These are phyloP conservation scores for Phataginus tricuspis DNA, from an alignment of 2,797 vertebrate genomes.

Conservation along the genomic window DNA sequence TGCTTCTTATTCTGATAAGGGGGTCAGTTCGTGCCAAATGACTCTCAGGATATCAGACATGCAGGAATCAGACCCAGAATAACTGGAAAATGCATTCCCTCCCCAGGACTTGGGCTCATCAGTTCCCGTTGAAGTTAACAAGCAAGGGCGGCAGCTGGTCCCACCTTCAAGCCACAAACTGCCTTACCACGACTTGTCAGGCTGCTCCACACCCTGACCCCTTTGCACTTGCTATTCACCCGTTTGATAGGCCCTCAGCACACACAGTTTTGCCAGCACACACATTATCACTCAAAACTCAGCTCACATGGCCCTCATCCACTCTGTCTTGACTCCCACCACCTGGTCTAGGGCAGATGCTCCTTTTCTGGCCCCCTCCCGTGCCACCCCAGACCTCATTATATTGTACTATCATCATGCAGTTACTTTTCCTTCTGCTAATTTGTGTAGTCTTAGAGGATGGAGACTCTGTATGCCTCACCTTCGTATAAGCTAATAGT, in stretches of 20 bases:
- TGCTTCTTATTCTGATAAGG: neutral
- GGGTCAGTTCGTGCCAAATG: neutral
- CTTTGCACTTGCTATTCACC: neutral
- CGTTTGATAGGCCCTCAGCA: neutral
- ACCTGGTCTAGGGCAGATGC: neutral
- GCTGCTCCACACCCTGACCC: too few relatives aligned
- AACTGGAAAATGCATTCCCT: neutral
- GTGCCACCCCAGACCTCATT: neutral
- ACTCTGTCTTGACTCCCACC: neutral
- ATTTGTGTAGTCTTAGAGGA: neutral
- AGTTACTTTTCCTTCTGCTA: neutral
- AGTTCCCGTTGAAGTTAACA: neutral
- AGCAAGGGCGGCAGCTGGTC: neutral
- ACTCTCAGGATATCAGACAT: neutral
- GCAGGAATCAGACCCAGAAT: neutral
- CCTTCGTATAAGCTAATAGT: neutral
- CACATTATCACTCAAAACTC: neutral
- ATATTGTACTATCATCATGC: rapidly evolving
- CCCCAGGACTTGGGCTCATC: neutral
- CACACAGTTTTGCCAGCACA: neutral
- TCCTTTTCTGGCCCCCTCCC: neutral
- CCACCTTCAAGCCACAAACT: neutral
- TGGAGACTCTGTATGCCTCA: neutral
- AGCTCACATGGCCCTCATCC: neutral
- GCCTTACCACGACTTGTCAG: neutral